Evolutionary conservation across 2,797 vertebrate genomes (phyloP).

Genomic region (Psittacula derbiana): DNA sequence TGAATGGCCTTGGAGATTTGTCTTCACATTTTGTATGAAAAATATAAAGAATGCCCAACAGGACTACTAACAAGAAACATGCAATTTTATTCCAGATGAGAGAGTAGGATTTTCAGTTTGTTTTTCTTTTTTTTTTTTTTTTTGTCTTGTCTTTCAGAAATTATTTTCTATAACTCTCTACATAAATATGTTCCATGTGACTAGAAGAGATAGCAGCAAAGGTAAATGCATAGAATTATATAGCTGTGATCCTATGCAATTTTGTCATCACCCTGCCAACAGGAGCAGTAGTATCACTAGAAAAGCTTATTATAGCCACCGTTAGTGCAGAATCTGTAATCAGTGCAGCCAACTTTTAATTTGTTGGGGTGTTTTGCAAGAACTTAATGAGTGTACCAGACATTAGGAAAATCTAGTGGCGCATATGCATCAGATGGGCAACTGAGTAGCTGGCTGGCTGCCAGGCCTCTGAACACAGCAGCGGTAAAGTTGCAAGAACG

Average conservation of each 20-base stretch:
- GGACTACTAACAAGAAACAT: background rate
- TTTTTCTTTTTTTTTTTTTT: background rate
- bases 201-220: background rate
- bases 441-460: background rate
- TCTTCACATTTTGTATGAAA: background rate
- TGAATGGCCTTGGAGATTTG: background rate
- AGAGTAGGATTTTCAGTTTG: fast-evolving
- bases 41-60: background rate
- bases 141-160: background rate
- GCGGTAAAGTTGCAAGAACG: background rate
- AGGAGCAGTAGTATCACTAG: background rate
- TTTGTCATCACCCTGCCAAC: fast-evolving
- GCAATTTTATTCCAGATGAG: background rate
- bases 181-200: background rate
- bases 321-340: background rate
- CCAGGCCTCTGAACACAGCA: background rate
- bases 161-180: background rate
- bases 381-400: background rate
- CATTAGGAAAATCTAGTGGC: background rate
- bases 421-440: background rate
- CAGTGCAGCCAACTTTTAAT: background rate
- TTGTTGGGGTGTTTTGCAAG: background rate
- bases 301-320: background rate
- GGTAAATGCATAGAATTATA: background rate
- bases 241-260: background rate